Base-by-base conservation (phyloP, 2,888 invertebrate species). In the Scaptodrosophila latifasciaeformis region DNA sequence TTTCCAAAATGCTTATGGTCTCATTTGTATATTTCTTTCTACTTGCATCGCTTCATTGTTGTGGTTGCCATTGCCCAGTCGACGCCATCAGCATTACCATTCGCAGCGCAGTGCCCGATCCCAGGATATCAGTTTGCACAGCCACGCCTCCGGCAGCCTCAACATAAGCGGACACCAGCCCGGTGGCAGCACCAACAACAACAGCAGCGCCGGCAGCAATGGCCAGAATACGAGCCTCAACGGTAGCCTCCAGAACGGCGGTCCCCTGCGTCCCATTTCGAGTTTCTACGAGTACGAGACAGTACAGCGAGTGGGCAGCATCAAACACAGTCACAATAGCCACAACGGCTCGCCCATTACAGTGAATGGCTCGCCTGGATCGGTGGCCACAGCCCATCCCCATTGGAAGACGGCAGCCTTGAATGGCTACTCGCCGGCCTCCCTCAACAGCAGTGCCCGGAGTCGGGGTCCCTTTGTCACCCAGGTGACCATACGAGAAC, bases 201-300 rank as follows among this genome's bases (percentile, higher is more conserved):
- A 17, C 43, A 39, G 42, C 44, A 24, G 45, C 43, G 88, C 86
- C 70, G 89, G 88, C 86, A 89, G 89, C 85, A 31, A 21, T 4
- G 39, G 37, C 9, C 10, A 12, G 12, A 30, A 35, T 7, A 21
- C 10, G 19, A 45, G 29, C 35, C 13, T 9, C 15, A 67, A 56
- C 44, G 79, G 70, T n/a, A 15, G n/a, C n/a, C n/a, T n/a, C n/a
- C n/a, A n/a, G n/a, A n/a, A n/a, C n/a, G n/a, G n/a, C n/a, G n/a
- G n/a, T n/a, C n/a, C n/a, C n/a, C n/a, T 80, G 46, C 88, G 94
- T 13, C 94, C 94, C 3, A 91, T 92, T 59, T 94, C 94, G 57
- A 94, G 93, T 86, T 94, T 92, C 86, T 94, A 93, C 86, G 94
- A 95, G 85, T 94, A 94, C 85, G 94, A 94, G 85, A 92, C 90